phyloP scores from a whole-genome alignment of 1,140 invertebrate species.

The Oncopodura yosiiana region DNA sequence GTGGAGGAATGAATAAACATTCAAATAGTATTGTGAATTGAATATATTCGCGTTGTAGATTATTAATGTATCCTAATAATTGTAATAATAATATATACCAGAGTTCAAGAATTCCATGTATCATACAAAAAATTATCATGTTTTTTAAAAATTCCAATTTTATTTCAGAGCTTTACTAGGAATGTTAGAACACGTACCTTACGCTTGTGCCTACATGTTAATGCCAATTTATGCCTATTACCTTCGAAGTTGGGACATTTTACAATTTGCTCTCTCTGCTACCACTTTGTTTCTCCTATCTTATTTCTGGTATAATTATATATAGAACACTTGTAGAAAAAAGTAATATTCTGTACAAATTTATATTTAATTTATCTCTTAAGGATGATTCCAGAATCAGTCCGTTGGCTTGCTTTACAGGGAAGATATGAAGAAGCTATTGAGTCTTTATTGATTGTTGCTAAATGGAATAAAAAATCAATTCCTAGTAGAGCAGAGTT shows the following conservation, averaged over 20 bases:
- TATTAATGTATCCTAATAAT: too few relatives aligned
- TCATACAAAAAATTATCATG: too few relatives aligned
- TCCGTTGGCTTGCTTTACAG: conserved; percentile 67
- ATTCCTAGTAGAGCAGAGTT: background rate
- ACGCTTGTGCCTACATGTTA: conserved; percentile 58
- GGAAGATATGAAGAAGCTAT: conserved; percentile 58
- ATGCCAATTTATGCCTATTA: conserved; percentile 59
- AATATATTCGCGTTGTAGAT: too few relatives aligned
- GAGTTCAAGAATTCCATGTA: too few relatives aligned
- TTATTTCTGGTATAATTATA: conserved; percentile 54
- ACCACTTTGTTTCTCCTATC: conserved; percentile 55
- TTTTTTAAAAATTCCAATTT: too few relatives aligned
- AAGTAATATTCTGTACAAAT: too few relatives aligned
- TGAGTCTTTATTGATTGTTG: conserved; percentile 55
- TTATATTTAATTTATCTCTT: conserved; percentile 13
- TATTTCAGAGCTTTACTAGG: conserved; percentile 6
- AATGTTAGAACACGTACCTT: conserved; percentile 10
- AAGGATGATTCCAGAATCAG: conserved; percentile 70
- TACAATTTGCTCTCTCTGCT: conserved; percentile 59
- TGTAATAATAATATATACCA: too few relatives aligned
- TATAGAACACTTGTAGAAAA: too few relatives aligned
- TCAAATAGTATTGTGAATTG: too few relatives aligned
- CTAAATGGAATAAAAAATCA: conserved; percentile 42
- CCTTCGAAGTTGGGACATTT: conserved; percentile 58
- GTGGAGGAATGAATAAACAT: too few relatives aligned